Percentiles rank a stretch among this genome's conserved stretches.
phyloP scores from a whole-genome alignment of 2,888 invertebrate species.

The Sarcophaga subvicina region DNA sequence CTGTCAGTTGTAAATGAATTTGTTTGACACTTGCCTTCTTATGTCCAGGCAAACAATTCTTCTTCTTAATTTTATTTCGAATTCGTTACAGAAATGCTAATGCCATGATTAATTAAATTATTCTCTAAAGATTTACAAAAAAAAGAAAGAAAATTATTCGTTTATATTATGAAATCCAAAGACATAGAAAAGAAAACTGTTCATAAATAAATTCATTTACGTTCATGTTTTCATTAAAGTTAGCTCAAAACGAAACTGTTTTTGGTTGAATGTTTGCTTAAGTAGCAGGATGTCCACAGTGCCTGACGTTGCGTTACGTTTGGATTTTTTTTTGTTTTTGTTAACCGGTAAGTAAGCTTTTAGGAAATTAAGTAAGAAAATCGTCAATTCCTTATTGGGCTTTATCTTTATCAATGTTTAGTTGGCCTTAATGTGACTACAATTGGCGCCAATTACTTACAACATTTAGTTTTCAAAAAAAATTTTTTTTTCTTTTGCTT shows the following conservation, averaged over 20 bases:
- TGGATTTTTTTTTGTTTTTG: not conserved
- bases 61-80: not conserved
- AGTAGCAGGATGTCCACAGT: too few relatives aligned
- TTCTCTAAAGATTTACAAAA: slow-evolving; percentile 25
- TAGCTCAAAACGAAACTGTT: not conserved
- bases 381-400: slow-evolving; percentile 60
- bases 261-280: not conserved
- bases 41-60: not conserved
- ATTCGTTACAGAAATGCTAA: slow-evolving; percentile 21
- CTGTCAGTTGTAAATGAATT: slow-evolving; percentile 29
- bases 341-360: slow-evolving; percentile 3
- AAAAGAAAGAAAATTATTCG: too few relatives aligned
- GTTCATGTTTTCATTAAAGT: slow-evolving; percentile 4
- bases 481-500: not conserved
- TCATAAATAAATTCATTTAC: slow-evolving; percentile 37
- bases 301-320: not conserved
- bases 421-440: slow-evolving; percentile 65
- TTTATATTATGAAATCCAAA: too few relatives aligned
- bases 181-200: not conserved
- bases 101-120: slow-evolving; percentile 54
- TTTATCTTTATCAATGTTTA: slow-evolving; percentile 57
- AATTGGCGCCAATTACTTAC: slow-evolving; percentile 66
- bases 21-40: not conserved
- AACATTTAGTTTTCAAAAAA: slow-evolving; percentile 47
- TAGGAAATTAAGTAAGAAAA: slow-evolving; percentile 54